A percentile compares a stretch with the other conserved stretches of the same genome.
These are phyloP conservation scores for Halictus rubicundus DNA, from an alignment of 1,140 invertebrate genomes.

Conservation along the genomic window DNA sequence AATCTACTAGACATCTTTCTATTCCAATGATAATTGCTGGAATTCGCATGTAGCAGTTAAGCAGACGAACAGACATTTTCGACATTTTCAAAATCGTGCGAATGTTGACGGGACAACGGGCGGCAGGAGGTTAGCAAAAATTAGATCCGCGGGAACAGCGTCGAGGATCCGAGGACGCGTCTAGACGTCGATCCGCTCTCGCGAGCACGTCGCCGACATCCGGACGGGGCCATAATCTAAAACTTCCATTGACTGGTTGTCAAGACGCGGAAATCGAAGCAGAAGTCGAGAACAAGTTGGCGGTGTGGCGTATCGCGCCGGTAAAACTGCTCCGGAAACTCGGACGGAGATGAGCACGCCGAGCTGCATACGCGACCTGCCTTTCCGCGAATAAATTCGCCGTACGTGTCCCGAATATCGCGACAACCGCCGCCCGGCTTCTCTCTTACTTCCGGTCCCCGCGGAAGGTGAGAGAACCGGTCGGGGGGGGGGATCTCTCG, in stretches of 20 bases:
- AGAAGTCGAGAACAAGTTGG: slow-evolving; percentile 41
- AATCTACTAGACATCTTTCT: too few relatives aligned
- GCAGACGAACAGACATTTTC: too few relatives aligned
- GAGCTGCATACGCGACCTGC: slow-evolving; percentile 62
- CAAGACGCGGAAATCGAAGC: slow-evolving; percentile 23
- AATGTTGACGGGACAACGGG: too few relatives aligned
- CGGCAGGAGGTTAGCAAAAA: too few relatives aligned
- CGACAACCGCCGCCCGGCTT: slow-evolving; percentile 20
- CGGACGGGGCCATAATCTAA: slow-evolving; percentile 9
- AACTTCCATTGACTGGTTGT: slow-evolving; percentile 33
- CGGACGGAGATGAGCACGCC: slow-evolving; percentile 58
- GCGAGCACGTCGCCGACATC: neutral
- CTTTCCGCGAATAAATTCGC: slow-evolving; percentile 69
- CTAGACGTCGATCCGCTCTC: neutral
- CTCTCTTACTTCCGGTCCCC: slow-evolving; percentile 48
- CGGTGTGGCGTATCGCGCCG: slow-evolving; percentile 22
- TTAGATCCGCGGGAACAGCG: too few relatives aligned
- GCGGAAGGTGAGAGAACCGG: slow-evolving; percentile 28
- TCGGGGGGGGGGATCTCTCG: neutral
- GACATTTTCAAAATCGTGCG: too few relatives aligned
- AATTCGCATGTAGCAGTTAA: too few relatives aligned
- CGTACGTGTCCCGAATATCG: slow-evolving; percentile 67
- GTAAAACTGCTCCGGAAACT: slow-evolving; percentile 53
- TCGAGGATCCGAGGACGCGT: neutral
- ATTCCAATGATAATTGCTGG: too few relatives aligned